Evolutionary conservation across 2,113 vertebrate genomes (phyloP), one percentile per base, ranked within the genome.

Genomic region (Uria aalge): DNA sequence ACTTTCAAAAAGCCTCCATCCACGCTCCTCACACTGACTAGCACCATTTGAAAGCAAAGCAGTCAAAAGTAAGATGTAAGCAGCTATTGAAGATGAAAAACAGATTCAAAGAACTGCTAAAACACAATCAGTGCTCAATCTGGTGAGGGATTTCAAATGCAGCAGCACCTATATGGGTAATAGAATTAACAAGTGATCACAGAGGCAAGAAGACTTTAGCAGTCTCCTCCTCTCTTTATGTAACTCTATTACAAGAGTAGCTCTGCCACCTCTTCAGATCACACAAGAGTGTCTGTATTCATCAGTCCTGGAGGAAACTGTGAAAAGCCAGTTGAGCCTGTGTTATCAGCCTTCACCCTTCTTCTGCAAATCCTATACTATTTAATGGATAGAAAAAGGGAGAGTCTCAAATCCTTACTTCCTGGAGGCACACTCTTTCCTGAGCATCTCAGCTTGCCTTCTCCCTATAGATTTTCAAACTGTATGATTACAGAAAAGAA

Each of bases 61-160:
- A 93, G 85, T 57, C 90, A 80, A 85, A 96, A 88, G 53, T 40
- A 96, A 96, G 96, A 97, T 95, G 75, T 93, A 94, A 96, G 82
- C 48, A 88, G 53, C 71, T 80, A 95, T 3, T 96, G 84, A 94
- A 90, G 93, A 96, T 90, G 75, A 95, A 93, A 95, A 88, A 29
- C 32, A 85, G n/a, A 41, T 80, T 96, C 62, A 93, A 96, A 97
- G 90, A 93, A 80, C 45, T 73, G 88, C 67, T 82, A 90, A 93
- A 96, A 85, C 48, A 92, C 74, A 88, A 90, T 94, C 82, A 76
- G 93, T 85, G 94, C 87, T 85, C 94, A 93, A 71, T 90, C 85
- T 85, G 74, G 36, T 55, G 59, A 90, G 59, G 50, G 69, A 96
- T 93, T 95, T 95, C 90, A 95, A 68, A 89, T 26, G 10, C 34